phyloP scores from a whole-genome alignment of 2,888 invertebrate species.

The Synanthedon tipuliformis region DNA sequence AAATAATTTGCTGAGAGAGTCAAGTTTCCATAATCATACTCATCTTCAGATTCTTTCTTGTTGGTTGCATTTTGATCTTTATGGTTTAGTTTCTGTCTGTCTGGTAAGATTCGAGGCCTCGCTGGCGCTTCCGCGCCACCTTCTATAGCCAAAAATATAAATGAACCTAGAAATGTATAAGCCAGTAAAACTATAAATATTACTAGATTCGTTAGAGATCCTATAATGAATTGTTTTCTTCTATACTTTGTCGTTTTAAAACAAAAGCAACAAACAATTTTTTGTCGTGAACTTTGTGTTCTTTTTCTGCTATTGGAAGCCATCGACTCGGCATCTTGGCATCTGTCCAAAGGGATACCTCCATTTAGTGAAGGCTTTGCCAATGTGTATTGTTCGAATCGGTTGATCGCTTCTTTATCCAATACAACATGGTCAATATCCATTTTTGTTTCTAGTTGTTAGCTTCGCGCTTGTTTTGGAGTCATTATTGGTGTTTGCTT shows the following conservation, averaged over 20 bases:
- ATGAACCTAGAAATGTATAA: conserved; percentile 81
- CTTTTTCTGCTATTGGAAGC: conserved; percentile 62
- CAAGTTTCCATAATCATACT: conserved; percentile 48
- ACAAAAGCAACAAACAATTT: conserved; percentile 67
- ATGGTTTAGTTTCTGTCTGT: conserved; percentile 61
- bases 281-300: conserved; percentile 59
- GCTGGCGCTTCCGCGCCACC: conserved; percentile 72
- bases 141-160: conserved; percentile 88
- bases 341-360: conserved; percentile 64
- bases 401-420: conserved; percentile 64
- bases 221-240: conserved; percentile 75
- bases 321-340: conserved; percentile 65
- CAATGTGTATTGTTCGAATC: conserved; percentile 64
- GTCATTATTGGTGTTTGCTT: conserved; percentile 29
- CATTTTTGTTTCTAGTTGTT: conserved; percentile 43
- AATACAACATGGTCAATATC: conserved; percentile 63
- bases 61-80: conserved; percentile 54
- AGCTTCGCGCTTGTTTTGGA: conserved; percentile 34
- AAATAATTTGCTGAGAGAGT: conserved; percentile 60
- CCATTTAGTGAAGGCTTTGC: conserved; percentile 63
- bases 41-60: conserved; percentile 50
- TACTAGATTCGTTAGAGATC: conserved; percentile 83
- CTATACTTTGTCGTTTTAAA: conserved; percentile 67
- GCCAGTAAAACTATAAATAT: conserved; percentile 85
- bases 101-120: conserved; percentile 58